Conservation (phyloP, 2,113 vertebrate genomes). For the Steatornis caripensis region DNA sequence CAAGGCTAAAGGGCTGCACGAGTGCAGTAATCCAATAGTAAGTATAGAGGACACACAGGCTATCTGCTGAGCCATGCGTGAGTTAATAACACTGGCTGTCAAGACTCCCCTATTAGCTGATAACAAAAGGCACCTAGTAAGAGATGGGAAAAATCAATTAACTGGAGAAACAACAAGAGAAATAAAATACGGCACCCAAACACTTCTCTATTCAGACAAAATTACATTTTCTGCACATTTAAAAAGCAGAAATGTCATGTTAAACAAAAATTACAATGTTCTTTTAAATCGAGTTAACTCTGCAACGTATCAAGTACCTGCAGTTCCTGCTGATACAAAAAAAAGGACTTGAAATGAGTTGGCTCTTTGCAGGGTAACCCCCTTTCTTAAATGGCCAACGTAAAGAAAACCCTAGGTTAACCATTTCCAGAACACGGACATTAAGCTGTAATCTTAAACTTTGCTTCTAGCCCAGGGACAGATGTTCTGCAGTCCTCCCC, state of each 20-base stretch:
- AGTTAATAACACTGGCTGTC: neutral
- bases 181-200: neutral
- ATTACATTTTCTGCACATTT: neutral
- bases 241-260: neutral
- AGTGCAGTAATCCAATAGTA: neutral
- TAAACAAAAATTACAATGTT: neutral
- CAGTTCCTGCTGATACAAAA: neutral
- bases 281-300: neutral
- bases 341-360: neutral
- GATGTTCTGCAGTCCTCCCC: neutral
- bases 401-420: neutral
- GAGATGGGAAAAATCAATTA: slow-evolving; percentile 8
- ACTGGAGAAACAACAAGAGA: neutral
- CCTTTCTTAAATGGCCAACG: neutral
- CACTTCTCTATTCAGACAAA: neutral
- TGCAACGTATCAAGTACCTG: neutral
- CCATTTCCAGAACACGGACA: neutral
- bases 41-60: neutral
- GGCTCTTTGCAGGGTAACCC: neutral
- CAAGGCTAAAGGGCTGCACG: neutral
- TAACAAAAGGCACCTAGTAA: slow-evolving; percentile 5
- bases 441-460: neutral
- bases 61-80: slow-evolving; percentile 1
- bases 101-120: neutral
- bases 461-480: neutral